Percentiles rank a stretch among this genome's conserved stretches.
These are phyloP conservation scores for Meloidogyne hapla DNA, from an alignment of 1,140 invertebrate genomes.

Conservation along the genomic window DNA sequence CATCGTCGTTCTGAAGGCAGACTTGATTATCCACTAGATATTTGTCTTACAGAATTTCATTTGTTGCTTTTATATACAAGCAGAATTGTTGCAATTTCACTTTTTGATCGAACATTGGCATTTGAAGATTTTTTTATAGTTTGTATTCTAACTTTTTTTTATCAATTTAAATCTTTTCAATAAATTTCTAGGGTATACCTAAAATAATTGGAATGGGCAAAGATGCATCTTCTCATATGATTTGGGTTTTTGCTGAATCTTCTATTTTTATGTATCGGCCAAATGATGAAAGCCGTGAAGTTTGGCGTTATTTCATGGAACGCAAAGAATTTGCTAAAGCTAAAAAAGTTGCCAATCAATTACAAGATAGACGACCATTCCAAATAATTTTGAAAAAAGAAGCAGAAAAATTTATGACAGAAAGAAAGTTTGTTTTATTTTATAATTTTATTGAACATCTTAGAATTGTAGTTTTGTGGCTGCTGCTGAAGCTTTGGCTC, in stretches of 20 bases:
- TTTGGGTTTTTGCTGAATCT: slow-evolving; percentile 45
- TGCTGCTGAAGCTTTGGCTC: slow-evolving; percentile 41
- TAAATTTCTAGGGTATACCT: slow-evolving; percentile 24
- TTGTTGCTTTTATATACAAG: slow-evolving; percentile 33
- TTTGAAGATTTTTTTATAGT: slow-evolving; percentile 45
- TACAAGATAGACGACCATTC: slow-evolving; percentile 40
- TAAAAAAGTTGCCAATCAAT: slow-evolving; percentile 35
- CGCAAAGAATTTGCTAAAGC: slow-evolving; percentile 46
- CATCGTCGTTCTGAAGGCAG: slow-evolving; percentile 41
- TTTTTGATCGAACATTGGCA: slow-evolving; percentile 35
- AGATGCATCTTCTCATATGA: slow-evolving; percentile 42
- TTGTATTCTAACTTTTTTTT: slow-evolving; percentile 21
- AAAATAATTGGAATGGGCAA: slow-evolving; percentile 44
- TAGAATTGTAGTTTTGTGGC: slow-evolving; percentile 34
- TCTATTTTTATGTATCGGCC: slow-evolving; percentile 41
- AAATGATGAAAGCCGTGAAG: slow-evolving; percentile 42
- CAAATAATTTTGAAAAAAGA: slow-evolving; percentile 50
- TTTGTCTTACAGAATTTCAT: slow-evolving; percentile 46
- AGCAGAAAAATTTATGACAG: slow-evolving; percentile 44
- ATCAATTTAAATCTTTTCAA: neutral
- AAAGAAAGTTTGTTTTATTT: slow-evolving; percentile 39
- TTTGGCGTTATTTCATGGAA: slow-evolving; percentile 44
- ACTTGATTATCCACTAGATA: slow-evolving; percentile 37
- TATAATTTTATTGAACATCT: neutral
- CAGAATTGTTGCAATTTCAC: slow-evolving; percentile 41